Evolutionary conservation across 2,888 invertebrate genomes (phyloP).

Genomic region (Calameuta pallipes): DNA sequence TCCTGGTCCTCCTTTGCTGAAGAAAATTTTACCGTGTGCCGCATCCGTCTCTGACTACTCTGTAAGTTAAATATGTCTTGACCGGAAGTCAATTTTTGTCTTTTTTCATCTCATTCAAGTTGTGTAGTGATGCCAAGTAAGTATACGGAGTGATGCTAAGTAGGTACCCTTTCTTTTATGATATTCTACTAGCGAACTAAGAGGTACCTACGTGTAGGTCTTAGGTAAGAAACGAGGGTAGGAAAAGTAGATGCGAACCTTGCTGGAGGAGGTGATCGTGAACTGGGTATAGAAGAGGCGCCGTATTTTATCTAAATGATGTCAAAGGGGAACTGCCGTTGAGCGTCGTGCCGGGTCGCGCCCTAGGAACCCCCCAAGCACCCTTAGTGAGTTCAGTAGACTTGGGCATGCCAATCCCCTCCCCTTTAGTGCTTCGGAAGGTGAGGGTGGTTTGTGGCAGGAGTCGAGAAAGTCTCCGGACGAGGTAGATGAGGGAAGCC

Average conservation of each 20-base stretch:
- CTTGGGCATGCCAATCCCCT: neutral
- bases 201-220: conserved; percentile 17
- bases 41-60: neutral
- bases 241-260: conserved; percentile 12
- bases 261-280: conserved; percentile 35
- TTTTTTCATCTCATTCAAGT: neutral
- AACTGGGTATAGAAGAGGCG: conserved; percentile 30
- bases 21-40: neutral
- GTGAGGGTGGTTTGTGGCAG: neutral
- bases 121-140: neutral
- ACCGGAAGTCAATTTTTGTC: neutral
- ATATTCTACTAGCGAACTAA: conserved; percentile 37
- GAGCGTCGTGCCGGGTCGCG: conserved; percentile 39
- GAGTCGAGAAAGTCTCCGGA: neutral
- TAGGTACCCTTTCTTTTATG: conserved; percentile 28
- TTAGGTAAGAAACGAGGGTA: conserved; percentile 20
- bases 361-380: conserved; percentile 30
- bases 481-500: neutral
- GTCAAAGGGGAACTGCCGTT: conserved; percentile 52
- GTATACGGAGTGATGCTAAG: neutral
- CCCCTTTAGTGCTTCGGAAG: neutral
- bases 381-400: neutral
- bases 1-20: neutral
- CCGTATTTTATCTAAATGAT: conserved; percentile 61
- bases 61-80: neutral